phyloP scores from a whole-genome alignment of 1,140 invertebrate species.

The Brachionus koreanus region DNA sequence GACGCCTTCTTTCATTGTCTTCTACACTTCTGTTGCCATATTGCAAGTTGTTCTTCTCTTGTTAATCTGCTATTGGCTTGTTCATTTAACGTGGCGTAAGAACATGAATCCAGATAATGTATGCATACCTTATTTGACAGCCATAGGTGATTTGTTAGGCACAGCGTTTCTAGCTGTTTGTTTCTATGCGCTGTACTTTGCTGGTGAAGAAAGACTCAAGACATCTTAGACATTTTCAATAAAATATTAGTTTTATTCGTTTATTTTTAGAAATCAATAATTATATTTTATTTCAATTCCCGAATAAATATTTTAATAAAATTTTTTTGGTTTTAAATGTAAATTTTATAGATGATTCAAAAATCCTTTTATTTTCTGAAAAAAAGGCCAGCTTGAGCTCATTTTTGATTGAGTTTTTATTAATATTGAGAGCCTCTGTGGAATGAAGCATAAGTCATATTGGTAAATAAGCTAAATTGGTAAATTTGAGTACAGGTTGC shows the following conservation, averaged over 20 bases:
- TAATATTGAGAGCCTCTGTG: too few species aligned
- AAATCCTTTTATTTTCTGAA: too few species aligned
- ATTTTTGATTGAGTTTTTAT: too few species aligned
- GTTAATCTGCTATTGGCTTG: conserved; percentile 73
- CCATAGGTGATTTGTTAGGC: conserved; percentile 84
- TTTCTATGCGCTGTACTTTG: background rate
- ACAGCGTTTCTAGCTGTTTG: conserved; percentile 58
- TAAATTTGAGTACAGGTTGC: too few species aligned
- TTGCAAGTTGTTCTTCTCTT: conserved; percentile 60
- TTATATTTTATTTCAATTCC: too few species aligned
- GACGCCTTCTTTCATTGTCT: conserved; percentile 71
- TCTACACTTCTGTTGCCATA: conserved; percentile 76
- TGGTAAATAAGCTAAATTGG: too few species aligned
- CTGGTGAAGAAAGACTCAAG: conserved; percentile 24
- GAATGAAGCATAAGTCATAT: too few species aligned
- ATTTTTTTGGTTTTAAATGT: too few species aligned
- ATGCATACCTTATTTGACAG: conserved; percentile 87
- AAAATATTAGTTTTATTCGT: background rate
- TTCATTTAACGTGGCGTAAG: conserved; percentile 76
- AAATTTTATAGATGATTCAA: too few species aligned
- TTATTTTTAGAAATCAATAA: too few species aligned
- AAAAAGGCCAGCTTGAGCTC: too few species aligned
- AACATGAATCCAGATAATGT: conserved; percentile 89
- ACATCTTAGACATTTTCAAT: background rate
- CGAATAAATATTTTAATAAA: too few species aligned